A percentile compares a stretch with the other conserved stretches of the same genome.
Conservation (phyloP, 2,888 invertebrate species). For the Oscheius onirici region DNA sequence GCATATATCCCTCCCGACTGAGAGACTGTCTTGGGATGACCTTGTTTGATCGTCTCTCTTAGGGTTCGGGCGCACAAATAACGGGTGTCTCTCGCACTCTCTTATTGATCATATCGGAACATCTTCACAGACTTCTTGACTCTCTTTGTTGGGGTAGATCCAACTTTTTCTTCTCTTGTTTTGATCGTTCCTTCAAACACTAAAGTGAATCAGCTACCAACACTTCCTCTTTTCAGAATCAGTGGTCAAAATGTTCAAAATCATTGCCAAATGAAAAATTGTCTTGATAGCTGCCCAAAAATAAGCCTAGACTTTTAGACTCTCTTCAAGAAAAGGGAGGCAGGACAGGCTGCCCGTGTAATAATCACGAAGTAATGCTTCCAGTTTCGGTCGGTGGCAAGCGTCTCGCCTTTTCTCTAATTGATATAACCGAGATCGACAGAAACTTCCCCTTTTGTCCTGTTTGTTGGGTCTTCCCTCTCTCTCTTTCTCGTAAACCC, state of each 20-base stretch:
- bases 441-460: not conserved
- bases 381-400: conserved; percentile 17
- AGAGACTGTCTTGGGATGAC: conserved; percentile 24
- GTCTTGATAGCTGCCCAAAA: no score
- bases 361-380: conserved; percentile 31
- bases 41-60: conserved; percentile 29
- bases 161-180: no score
- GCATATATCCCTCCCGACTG: conserved; percentile 13
- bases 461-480: not conserved
- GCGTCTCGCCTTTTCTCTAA: conserved; percentile 14
- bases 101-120: conserved; percentile 31
- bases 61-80: conserved; percentile 14
- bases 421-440: conserved; percentile 32
- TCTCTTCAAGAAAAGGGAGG: no score
- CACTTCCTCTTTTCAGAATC: no score
- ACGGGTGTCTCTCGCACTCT: conserved; percentile 8
- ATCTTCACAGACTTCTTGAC: conserved; percentile 20
- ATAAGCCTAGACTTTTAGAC: no score
- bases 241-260: no score
- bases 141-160: no score
- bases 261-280: no score
- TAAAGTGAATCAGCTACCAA: no score
- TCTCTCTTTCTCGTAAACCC: not conserved
- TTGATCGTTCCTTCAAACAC: no score
- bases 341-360: conserved; percentile 8